Conservation (phyloP, 2,797 vertebrate genomes). For the Chelon labrosus region DNA sequence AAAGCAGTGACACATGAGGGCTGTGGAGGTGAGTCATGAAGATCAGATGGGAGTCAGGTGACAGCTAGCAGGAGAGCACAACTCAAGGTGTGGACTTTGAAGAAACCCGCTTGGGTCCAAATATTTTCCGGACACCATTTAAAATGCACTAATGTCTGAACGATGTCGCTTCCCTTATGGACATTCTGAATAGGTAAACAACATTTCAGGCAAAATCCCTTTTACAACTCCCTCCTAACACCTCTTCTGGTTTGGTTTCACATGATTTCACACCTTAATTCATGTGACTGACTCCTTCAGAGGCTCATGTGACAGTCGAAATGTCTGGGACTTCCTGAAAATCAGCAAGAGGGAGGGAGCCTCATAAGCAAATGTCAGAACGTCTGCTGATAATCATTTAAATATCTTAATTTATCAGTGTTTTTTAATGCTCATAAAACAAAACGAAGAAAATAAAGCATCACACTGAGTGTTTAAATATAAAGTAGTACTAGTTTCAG, state of each 20-base stretch:
- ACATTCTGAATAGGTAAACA: neutral
- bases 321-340: slow-evolving; percentile 9
- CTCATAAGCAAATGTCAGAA: neutral
- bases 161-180: neutral
- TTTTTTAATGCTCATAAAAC: too few species aligned
- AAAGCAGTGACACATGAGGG: slow-evolving; percentile 22
- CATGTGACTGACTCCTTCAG: slow-evolving; percentile 2
- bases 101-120: neutral
- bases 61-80: slow-evolving; percentile 7
- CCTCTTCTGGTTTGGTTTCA: slow-evolving; percentile 1
- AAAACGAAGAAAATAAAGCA: too few species aligned
- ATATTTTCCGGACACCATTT: too few species aligned
- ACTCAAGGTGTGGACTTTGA: slow-evolving; percentile 24
- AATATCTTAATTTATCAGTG: too few species aligned
- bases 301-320: slow-evolving; percentile 12
- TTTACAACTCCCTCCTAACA: neutral
- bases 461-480: too few species aligned
- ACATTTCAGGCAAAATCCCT: neutral
- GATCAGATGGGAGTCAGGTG: slow-evolving; percentile 37
- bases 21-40: slow-evolving; percentile 42
- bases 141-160: neutral
- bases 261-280: slow-evolving; percentile 8
- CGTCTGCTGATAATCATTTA: too few species aligned
- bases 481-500: too few species aligned
- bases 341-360: neutral